These are phyloP conservation scores for Drosophila fungiperda DNA, from an alignment of 2,888 invertebrate species.

Conservation along the genomic window DNA sequence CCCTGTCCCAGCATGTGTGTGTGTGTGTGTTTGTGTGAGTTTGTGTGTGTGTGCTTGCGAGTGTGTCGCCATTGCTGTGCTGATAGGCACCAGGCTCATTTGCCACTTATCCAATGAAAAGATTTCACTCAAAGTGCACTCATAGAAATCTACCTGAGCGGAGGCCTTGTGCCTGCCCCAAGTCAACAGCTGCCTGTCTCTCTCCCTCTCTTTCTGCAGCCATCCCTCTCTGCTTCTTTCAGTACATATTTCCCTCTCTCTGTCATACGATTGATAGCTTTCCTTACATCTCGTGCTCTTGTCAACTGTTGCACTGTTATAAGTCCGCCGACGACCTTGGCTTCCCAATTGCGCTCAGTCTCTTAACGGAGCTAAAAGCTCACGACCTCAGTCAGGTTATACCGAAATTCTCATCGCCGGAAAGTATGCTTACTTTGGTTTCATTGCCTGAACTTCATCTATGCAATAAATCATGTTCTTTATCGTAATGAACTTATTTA, in stretches of 20 bases:
- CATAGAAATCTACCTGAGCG: constrained; percentile 43
- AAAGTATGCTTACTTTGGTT: constrained; percentile 36
- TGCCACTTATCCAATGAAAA: constrained; percentile 54
- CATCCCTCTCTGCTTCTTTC: constrained; percentile 7
- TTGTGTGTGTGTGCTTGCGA: constrained; percentile 6
- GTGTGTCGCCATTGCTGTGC: constrained; percentile 55
- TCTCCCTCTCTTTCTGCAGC: constrained; percentile 15
- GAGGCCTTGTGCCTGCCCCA: constrained; percentile 16
- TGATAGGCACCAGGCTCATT: constrained; percentile 37
- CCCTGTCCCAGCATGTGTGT: constrained; percentile 16
- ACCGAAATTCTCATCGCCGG: constrained; percentile 15
- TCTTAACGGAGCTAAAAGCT: not conserved
- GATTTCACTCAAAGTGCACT: constrained; percentile 57
- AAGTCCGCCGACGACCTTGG: constrained; percentile 34
- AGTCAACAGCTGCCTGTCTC: constrained; percentile 14
- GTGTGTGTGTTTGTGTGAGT: constrained; percentile 1
- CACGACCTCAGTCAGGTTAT: not conserved
- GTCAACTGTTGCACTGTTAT: not conserved
- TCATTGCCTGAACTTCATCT: not conserved
- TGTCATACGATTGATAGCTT: constrained; percentile 8
- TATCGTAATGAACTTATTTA: not conserved
- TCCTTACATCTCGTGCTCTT: not conserved
- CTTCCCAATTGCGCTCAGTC: not conserved
- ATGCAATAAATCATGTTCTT: not conserved
- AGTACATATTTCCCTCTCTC: constrained; percentile 13